Conservation (phyloP, 1,140 invertebrate genomes). For the Oncopodura yosiiana region DNA sequence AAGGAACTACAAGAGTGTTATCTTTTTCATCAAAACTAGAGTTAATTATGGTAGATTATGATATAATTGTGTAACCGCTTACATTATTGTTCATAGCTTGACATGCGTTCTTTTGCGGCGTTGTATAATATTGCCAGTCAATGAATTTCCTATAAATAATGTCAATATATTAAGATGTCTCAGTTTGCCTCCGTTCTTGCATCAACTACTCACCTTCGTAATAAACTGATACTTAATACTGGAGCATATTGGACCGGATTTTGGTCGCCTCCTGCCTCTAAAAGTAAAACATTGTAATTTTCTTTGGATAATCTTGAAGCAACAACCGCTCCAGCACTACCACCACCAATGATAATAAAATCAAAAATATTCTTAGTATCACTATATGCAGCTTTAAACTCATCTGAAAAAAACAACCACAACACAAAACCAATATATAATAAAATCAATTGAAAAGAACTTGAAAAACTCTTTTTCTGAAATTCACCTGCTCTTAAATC, state of each 20-base stretch:
- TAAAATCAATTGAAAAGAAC: too few relatives aligned
- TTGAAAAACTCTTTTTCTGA: too few relatives aligned
- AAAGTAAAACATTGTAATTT: not conserved
- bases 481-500: not conserved
- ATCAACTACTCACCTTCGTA: too few relatives aligned
- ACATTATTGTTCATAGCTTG: not conserved
- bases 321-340: not conserved
- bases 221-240: too few relatives aligned
- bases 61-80: slow-evolving; percentile 2
- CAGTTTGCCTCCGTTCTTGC: too few relatives aligned
- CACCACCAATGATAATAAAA: slow-evolving; percentile 2
- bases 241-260: too few relatives aligned
- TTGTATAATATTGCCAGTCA: not conserved
- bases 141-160: too few relatives aligned
- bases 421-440: too few relatives aligned
- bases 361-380: slow-evolving; percentile 1
- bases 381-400: not conserved
- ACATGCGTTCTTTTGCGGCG: not conserved
- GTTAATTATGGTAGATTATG: not conserved
- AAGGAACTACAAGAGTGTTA: not conserved
- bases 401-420: too few relatives aligned
- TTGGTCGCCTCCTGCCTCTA: slow-evolving; percentile 8
- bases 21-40: too few relatives aligned
- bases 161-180: too few relatives aligned
- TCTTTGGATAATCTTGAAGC: not conserved